Evolutionary conservation across 2,113 vertebrate genomes (phyloP).

Genomic region (Turdus rufiventris): DNA sequence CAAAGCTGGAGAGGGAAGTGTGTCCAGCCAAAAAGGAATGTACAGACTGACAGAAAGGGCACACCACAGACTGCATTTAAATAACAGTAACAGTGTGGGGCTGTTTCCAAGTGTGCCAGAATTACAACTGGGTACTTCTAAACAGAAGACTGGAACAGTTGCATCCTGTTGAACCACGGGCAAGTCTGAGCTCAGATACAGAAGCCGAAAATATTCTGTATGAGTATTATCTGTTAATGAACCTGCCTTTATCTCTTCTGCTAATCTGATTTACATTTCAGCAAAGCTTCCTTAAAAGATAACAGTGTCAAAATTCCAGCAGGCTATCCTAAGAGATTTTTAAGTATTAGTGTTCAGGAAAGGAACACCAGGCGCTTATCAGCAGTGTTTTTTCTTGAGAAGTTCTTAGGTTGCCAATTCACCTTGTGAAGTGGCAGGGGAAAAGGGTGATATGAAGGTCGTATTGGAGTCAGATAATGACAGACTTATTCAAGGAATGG

Average conservation of each 20-base stretch:
- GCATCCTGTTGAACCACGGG: background rate
- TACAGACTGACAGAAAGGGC: background rate
- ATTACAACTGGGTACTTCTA: background rate
- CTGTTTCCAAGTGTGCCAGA: accelerated
- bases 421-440: conserved; percentile 4
- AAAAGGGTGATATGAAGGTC: conserved; percentile 6
- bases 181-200: background rate
- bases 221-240: background rate
- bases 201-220: background rate
- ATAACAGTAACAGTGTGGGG: background rate
- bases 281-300: background rate
- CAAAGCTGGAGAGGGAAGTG: background rate
- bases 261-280: background rate
- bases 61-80: background rate
- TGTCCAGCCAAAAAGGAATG: background rate
- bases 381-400: background rate
- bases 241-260: background rate
- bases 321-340: background rate
- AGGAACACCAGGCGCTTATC: background rate
- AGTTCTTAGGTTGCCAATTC: background rate
- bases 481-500: background rate
- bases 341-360: background rate
- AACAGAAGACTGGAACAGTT: background rate
- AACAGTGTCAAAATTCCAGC: background rate
- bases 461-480: background rate